These are phyloP conservation scores for Tolypeutes matacus DNA, from an alignment of 2,797 vertebrate species.

Conservation along the genomic window DNA sequence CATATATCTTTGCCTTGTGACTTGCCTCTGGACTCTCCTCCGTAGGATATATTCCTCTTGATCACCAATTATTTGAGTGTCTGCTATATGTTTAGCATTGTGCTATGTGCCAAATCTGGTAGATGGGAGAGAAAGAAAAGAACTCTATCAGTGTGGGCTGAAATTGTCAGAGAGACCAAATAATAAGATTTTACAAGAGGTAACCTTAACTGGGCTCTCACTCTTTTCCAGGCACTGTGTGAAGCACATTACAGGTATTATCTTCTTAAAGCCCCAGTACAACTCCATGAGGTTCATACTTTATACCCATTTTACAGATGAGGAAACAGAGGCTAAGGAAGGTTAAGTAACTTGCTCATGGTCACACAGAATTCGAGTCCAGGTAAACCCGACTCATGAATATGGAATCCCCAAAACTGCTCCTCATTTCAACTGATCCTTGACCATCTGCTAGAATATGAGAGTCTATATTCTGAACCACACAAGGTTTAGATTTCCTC, in stretches of 20 bases:
- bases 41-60: neutral
- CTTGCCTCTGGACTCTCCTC: neutral
- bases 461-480: neutral
- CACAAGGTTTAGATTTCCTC: neutral
- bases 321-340: conserved; percentile 36
- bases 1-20: neutral
- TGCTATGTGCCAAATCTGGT: neutral
- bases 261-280: neutral
- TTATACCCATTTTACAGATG: neutral
- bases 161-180: neutral
- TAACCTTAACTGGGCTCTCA: neutral
- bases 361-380: neutral
- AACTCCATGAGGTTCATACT: neutral
- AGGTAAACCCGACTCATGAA: neutral
- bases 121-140: neutral
- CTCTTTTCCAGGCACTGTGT: neutral
- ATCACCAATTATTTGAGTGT: neutral
- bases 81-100: neutral
- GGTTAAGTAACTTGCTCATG: neutral
- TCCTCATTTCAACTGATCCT: neutral
- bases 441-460: neutral
- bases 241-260: neutral
- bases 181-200: neutral
- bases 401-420: neutral
- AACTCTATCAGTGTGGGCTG: neutral